Percentiles rank a stretch among this genome's conserved stretches.
phyloP scores from a whole-genome alignment of 2,113 vertebrate genomes.

The Festucalex cinctus region DNA sequence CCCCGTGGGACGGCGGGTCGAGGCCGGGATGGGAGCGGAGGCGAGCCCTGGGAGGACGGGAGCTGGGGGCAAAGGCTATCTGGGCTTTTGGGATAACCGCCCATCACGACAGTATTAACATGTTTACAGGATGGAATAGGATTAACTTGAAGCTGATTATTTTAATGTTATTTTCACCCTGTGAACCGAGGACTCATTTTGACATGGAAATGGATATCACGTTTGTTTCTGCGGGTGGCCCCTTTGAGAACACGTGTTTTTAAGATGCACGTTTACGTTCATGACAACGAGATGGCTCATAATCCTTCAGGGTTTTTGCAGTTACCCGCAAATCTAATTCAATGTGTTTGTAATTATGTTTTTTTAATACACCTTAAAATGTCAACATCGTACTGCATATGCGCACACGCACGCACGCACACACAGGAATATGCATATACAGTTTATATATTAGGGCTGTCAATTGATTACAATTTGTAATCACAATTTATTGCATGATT shows the following conservation, averaged over 20 bases:
- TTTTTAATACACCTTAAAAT: no score
- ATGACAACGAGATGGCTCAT: neutral
- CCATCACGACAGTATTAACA: slow-evolving; percentile 59
- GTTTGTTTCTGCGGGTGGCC: neutral
- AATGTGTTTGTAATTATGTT: no score
- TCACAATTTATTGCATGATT: no score
- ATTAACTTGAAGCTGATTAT: slow-evolving; percentile 57
- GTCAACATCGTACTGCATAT: no score
- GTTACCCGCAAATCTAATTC: no score
- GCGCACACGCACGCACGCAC: no score
- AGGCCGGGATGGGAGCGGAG: slow-evolving; percentile 27
- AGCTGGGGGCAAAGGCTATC: slow-evolving; percentile 8
- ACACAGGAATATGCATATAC: no score
- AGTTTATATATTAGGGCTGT: no score
- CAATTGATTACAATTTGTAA: no score
- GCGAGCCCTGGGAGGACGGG: slow-evolving; percentile 19
- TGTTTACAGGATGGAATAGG: slow-evolving; percentile 53
- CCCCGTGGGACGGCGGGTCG: slow-evolving; percentile 45
- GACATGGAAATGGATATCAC: neutral
- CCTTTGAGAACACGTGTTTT: neutral
- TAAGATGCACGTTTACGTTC: neutral
- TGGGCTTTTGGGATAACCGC: slow-evolving; percentile 47
- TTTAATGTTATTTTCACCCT: slow-evolving; percentile 54
- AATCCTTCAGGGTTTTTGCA: neutral
- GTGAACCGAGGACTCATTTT: slow-evolving; percentile 16